Base-by-base conservation (phyloP, 2,888 invertebrate genomes). In the Tetheella fluctuosa region DNA sequence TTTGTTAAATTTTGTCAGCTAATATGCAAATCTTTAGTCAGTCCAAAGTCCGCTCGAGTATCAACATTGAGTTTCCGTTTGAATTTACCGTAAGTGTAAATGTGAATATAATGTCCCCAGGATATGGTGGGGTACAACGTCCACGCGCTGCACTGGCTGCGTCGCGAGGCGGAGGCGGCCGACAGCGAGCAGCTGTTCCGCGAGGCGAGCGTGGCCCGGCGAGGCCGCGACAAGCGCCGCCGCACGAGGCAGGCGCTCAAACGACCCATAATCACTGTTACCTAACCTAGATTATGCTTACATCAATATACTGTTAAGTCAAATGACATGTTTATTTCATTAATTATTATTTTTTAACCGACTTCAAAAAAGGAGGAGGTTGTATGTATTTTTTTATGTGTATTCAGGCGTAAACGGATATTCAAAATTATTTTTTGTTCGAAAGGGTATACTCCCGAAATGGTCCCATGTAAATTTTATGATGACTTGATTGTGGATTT, bases 121-220 rank as follows among this genome's bases (percentile, higher is more conserved):
- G 97, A 98, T 83, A 94, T 95, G 76, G 94, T 97, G 55, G 98
- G 98, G 5, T 96, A 95, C 84, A 99, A 99, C 89, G 88, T 96
- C 67, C 96, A 97, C 82, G 97, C 96, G 0, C 91, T 99, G 77
- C 94, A 95, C 63, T 95, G 96, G 86, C 80, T 97, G 58, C 96
- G 96, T 76, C 94, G 95, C 59, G 95, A 96, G 67, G 93, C 97
- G 13, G 98, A 98, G 86, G 95, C 95, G 68, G 93, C 94, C 1
- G 95, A 96, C 70, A 95, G 96, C 58, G 94, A 97, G 25, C 95
- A 95, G 73, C 89, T 97, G 69, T 98, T 98, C 90, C 93, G 93
- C 62, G 98, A 98, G 73, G 96, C 96, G 0, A 95, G 95, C 0
- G 88, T 93, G 58, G 94, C 94, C 59, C 94, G 94, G 59, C 94